These are phyloP conservation scores for Lordiphosa collinella DNA, from an alignment of 1,140 invertebrate genomes.

Conservation along the genomic window DNA sequence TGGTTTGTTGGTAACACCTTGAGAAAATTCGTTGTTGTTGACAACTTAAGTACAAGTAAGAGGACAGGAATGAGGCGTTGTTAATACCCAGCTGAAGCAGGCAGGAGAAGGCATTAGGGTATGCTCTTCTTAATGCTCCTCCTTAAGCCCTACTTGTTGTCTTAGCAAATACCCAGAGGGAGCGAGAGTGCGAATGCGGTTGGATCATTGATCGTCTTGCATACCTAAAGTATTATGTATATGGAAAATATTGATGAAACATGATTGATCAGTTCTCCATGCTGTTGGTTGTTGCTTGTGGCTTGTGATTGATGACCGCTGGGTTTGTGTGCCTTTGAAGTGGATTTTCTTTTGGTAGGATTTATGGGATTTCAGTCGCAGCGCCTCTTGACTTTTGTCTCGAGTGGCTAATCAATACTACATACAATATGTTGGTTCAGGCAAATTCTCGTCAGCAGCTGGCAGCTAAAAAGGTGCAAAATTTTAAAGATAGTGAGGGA, in stretches of 20 bases:
- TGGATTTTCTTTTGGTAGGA: not conserved
- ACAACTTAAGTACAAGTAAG: slow-evolving; percentile 31
- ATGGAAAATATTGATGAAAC: slow-evolving; percentile 3
- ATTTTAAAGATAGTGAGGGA: too few relatives aligned
- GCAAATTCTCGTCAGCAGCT: too few relatives aligned
- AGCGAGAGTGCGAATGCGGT: not conserved
- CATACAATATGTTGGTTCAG: too few relatives aligned
- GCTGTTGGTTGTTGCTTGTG: slow-evolving; percentile 11
- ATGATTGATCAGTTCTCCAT: slow-evolving; percentile 36
- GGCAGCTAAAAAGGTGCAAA: too few relatives aligned
- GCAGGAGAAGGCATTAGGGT: not conserved
- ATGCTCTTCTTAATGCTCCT: not conserved
- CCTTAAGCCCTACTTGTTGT: not conserved
- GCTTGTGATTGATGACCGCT: slow-evolving; percentile 28
- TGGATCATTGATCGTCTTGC: not conserved
- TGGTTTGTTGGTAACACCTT: slow-evolving; percentile 28
- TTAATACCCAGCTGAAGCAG: slow-evolving; percentile 5
- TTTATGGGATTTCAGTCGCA: slow-evolving; percentile 12
- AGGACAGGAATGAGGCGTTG: slow-evolving; percentile 4
- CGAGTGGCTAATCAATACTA: too few relatives aligned
- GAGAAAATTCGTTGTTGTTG: slow-evolving; percentile 17
- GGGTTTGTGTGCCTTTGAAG: slow-evolving; percentile 4
- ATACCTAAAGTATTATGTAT: not conserved
- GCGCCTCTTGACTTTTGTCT: slow-evolving; percentile 20
- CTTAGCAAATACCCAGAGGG: not conserved